Base-by-base conservation (phyloP, 2,888 invertebrate genomes). In the Heliconius sara region DNA sequence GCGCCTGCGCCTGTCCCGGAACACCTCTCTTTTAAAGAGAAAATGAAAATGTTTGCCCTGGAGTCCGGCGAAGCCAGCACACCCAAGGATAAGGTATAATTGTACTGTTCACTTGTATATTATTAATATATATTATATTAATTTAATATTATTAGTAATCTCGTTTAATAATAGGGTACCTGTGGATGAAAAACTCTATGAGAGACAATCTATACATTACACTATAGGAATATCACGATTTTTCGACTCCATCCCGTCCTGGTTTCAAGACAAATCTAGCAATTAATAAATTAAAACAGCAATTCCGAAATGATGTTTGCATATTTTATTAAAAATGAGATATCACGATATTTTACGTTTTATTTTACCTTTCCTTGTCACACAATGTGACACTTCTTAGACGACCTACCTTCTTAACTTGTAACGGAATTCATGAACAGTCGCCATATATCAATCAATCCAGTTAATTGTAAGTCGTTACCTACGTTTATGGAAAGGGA, bases 41-140 rank as follows among this genome's bases (percentile, higher is more conserved):
- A 99, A 95, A 99, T 99, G 99, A 99, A 99, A 95, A 98, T 99
- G 98, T 99, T 99, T 95, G 99, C 99, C 68, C 97, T 98, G 94
- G 99, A 99, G 95, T 97, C 99, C 22, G 99, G 99, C 67, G 99
- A 99, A 90, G 97, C 97, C 87, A 96, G 97, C 88, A 98, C 99
- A 82, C 99, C 99, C 84, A 97, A 98, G 94, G 98, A 99, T 91
- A 99, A 99, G 96, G 95, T 94, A 73, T 22, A 30, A 57, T 57
- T 57, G 57, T 57, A 57, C 57, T 57, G 57, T 57, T 57, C 22
- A n/a, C 12, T 72, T 25, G 70, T 47, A 43, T 19, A 25, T 47
- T 72, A 16, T 81, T 52, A 19, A 19, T 22, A 57, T 57, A 57
- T 57, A 19, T 57, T 57, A 22, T 57, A 57, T 57, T 57, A 57